Conservation (phyloP, 30 jellyfish, hydroid and myxozoan genomes). For the Aurelia sp. region DNA sequence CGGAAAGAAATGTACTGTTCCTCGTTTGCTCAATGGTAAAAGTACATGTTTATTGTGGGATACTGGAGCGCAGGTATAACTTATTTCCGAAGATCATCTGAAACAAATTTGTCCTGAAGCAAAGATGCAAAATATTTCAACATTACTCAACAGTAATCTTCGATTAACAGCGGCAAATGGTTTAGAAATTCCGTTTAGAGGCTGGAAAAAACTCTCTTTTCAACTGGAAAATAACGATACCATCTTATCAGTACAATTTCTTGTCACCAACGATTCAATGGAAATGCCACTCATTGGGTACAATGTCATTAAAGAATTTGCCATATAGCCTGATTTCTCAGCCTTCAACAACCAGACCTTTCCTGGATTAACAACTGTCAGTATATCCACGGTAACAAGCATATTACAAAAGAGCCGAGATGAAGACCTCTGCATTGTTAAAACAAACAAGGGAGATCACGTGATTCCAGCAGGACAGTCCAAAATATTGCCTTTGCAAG, state of each 20-base stretch:
- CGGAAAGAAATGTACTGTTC: slow-evolving; percentile 28
- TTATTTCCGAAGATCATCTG: neutral
- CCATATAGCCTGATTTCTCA: neutral
- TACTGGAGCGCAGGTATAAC: slow-evolving; percentile 26
- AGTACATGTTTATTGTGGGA: slow-evolving; percentile 8
- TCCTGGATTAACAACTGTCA: neutral
- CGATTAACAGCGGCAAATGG: slow-evolving; percentile 13
- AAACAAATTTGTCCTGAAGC: neutral
- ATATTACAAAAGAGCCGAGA: neutral
- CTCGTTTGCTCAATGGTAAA: slow-evolving; percentile 8
- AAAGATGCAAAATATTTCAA: slow-evolving; percentile 6
- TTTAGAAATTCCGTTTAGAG: slow-evolving; percentile 8
- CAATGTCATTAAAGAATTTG: slow-evolving; percentile 4
- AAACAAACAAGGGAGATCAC: slow-evolving; percentile 15
- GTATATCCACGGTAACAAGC: neutral
- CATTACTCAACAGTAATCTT: neutral
- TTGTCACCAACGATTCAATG: slow-evolving; percentile 6
- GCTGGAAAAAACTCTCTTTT: neutral
- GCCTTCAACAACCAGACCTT: neutral
- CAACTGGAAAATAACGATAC: slow-evolving; percentile 12
- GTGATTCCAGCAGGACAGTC: slow-evolving; percentile 7
- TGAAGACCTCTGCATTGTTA: slow-evolving; percentile 2
- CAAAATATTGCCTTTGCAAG: neutral
- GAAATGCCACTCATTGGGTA: slow-evolving; percentile 30
- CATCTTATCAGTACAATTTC: slow-evolving; percentile 3